A percentile compares a stretch with the other conserved stretches of the same genome.
These are phyloP conservation scores for Leptinotarsa tumamoca DNA, from an alignment of 2,888 invertebrate genomes.

Conservation along the genomic window DNA sequence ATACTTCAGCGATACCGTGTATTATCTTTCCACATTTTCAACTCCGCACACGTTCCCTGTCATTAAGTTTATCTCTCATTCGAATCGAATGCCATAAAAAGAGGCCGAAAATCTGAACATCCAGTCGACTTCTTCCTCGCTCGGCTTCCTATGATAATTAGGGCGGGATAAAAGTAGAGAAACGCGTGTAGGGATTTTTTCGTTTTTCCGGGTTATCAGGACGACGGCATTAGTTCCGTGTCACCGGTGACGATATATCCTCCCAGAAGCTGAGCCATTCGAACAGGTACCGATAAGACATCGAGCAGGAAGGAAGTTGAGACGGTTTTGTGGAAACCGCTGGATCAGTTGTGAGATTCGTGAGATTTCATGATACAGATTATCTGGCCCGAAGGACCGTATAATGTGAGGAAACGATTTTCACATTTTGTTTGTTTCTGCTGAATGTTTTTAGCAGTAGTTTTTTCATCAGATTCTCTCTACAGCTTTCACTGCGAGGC, in stretches of 20 bases:
- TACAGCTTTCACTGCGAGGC: too few relatives aligned
- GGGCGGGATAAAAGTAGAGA: slow-evolving; percentile 18
- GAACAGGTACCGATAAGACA: slow-evolving; percentile 56
- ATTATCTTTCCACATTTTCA: neutral
- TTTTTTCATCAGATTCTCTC: neutral
- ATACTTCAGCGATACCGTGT: neutral
- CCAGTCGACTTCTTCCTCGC: slow-evolving; percentile 15
- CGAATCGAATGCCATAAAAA: slow-evolving; percentile 25
- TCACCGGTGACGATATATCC: slow-evolving; percentile 55
- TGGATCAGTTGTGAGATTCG: neutral
- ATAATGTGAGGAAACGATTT: neutral
- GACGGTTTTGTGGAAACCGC: slow-evolving; percentile 49
- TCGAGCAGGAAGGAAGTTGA: slow-evolving; percentile 52
- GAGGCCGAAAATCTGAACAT: slow-evolving; percentile 16
- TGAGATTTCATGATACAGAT: neutral
- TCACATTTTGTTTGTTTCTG: neutral
- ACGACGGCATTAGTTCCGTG: slow-evolving; percentile 52
- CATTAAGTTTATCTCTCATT: slow-evolving; percentile 20
- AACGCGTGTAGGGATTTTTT: slow-evolving; percentile 27
- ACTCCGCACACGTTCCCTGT: neutral
- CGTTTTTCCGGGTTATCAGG: slow-evolving; percentile 44
- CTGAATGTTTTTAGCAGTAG: neutral
- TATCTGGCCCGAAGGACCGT: neutral
- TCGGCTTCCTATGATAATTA: slow-evolving; percentile 22
- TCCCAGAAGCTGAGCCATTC: slow-evolving; percentile 54